These are phyloP conservation scores for Neoniphon sammara DNA, from an alignment of 2,797 vertebrate species.

Conservation along the genomic window DNA sequence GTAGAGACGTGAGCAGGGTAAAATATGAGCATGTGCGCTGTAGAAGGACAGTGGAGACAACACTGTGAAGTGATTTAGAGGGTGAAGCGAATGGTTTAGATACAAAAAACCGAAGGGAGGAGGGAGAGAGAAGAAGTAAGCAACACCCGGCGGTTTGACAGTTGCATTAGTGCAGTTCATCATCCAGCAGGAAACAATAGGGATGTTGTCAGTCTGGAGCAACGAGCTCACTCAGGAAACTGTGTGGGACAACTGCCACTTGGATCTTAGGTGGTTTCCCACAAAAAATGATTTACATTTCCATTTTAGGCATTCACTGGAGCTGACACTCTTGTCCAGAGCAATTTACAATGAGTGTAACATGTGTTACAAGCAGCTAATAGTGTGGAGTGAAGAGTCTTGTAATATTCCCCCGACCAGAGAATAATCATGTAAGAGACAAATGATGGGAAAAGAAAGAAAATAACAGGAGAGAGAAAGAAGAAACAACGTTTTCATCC, in stretches of 20 bases:
- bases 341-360: slow-evolving; percentile 1
- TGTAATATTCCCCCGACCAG: background rate
- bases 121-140: slow-evolving; percentile 8
- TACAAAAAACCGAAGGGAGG: background rate
- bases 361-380: background rate
- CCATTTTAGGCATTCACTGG: slow-evolving; percentile 15
- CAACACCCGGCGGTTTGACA: slow-evolving; percentile 54
- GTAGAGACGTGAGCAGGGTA: slow-evolving; percentile 2
- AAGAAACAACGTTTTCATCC: no score
- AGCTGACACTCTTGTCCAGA: background rate
- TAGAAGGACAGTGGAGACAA: background rate
- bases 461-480: no score
- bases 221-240: slow-evolving; percentile 73
- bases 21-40: background rate
- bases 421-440: background rate
- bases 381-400: background rate
- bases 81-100: background rate
- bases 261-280: slow-evolving; percentile 40
- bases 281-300: slow-evolving; percentile 37
- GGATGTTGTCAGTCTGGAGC: slow-evolving; percentile 68
- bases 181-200: slow-evolving; percentile 80
- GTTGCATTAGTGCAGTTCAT: slow-evolving; percentile 65
- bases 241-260: slow-evolving; percentile 69
- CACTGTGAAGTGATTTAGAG: background rate
- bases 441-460: background rate